A percentile compares a stretch with the other conserved stretches of the same genome.
Evolutionary conservation across 2,888 invertebrate species (phyloP).

Genomic region (Molanna angustata): DNA sequence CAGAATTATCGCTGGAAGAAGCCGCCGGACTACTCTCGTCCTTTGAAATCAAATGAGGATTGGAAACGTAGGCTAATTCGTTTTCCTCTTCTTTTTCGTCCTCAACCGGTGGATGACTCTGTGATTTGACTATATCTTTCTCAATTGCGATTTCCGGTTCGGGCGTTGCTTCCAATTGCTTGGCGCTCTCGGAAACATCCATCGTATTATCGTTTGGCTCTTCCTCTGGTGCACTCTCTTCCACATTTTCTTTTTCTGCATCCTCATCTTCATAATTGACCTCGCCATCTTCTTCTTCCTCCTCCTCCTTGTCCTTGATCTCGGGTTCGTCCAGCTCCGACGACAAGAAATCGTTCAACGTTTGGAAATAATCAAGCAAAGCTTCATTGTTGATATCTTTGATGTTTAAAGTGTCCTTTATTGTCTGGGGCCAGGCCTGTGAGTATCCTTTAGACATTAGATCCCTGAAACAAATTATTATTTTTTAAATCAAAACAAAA

Average conservation of each 20-base stretch:
- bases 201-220: background rate
- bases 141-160: slow-evolving; percentile 19
- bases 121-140: slow-evolving; percentile 8
- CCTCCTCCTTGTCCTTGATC: slow-evolving; percentile 15
- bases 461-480: slow-evolving; percentile 38
- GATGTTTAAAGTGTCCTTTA: slow-evolving; percentile 45
- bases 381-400: slow-evolving; percentile 51
- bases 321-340: slow-evolving; percentile 41
- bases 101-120: background rate
- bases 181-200: slow-evolving; percentile 1
- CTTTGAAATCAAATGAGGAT: slow-evolving; percentile 28
- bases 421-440: slow-evolving; percentile 49
- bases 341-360: slow-evolving; percentile 55
- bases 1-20: slow-evolving; percentile 28
- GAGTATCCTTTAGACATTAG: slow-evolving; percentile 50
- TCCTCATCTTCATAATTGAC: slow-evolving; percentile 36
- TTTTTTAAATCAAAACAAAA: background rate
- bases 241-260: slow-evolving; percentile 37
- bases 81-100: slow-evolving; percentile 24
- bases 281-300: slow-evolving; percentile 8
- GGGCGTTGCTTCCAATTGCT: background rate
- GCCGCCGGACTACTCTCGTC: slow-evolving; percentile 23
- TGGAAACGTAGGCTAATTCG: slow-evolving; percentile 14
- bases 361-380: slow-evolving; percentile 55
- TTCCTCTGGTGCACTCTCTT: slow-evolving; percentile 4